These are phyloP conservation scores for Clitarchus hookeri DNA, from an alignment of 2,888 invertebrate genomes.

Conservation along the genomic window DNA sequence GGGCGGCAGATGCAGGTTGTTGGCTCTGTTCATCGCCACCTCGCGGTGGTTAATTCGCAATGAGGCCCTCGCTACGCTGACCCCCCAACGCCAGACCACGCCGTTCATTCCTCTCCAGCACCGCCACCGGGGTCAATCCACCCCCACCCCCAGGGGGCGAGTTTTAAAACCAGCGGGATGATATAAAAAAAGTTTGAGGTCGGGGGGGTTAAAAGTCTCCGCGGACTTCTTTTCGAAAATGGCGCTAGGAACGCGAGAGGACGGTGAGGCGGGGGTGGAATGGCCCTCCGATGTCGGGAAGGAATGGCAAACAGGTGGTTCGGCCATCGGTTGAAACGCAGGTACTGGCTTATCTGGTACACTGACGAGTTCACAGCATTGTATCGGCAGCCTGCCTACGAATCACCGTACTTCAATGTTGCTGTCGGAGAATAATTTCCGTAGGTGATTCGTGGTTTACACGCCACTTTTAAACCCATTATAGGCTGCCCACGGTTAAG, in stretches of 20 bases:
- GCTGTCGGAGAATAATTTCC: no score
- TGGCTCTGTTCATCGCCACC: conserved; percentile 5
- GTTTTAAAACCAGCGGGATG: background rate
- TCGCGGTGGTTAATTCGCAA: background rate
- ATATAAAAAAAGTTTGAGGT: background rate
- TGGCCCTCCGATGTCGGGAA: background rate
- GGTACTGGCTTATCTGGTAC: no score
- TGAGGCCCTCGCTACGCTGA: background rate
- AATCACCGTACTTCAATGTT: no score
- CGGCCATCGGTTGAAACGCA: background rate
- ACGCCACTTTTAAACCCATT: no score
- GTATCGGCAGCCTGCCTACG: no score
- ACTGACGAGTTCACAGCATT: no score
- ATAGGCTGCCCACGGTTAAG: no score
- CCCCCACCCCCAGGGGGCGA: background rate
- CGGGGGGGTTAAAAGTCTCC: background rate
- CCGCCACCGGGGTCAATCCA: background rate
- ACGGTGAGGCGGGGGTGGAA: background rate
- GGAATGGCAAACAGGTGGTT: conserved; percentile 14
- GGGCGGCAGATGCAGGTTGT: background rate
- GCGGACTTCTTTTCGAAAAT: background rate
- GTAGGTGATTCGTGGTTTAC: no score
- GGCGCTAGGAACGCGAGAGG: background rate
- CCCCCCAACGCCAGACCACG: background rate
- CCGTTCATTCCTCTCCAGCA: background rate